Conservation (phyloP, 2,797 vertebrate genomes). For the Hippocampus kuda region DNA sequence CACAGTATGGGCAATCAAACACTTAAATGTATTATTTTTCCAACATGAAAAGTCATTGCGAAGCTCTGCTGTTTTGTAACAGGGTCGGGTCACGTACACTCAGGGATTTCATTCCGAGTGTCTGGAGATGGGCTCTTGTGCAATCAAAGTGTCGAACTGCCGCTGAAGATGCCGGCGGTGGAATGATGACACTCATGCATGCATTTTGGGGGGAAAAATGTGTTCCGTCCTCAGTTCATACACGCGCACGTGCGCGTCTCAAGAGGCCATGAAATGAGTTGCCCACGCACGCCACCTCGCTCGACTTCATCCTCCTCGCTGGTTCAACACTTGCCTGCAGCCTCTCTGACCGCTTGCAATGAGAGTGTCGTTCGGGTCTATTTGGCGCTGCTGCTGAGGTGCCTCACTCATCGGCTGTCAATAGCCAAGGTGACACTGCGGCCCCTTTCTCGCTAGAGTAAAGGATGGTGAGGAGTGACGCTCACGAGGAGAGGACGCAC, state of each 20-base stretch:
- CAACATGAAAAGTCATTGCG: too few species aligned
- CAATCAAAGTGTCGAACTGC: too few species aligned
- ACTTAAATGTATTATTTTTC: too few species aligned
- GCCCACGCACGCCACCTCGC: constrained; percentile 4
- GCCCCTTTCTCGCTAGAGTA: neutral
- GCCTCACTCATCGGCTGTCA: constrained; percentile 29
- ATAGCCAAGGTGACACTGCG: neutral
- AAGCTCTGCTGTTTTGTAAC: too few species aligned
- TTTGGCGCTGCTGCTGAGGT: constrained; percentile 15
- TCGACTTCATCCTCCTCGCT: constrained; percentile 13
- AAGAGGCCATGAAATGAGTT: constrained; percentile 31
- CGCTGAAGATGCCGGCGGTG: constrained; percentile 4
- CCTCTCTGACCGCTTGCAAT: constrained; percentile 29
- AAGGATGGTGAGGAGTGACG: constrained; percentile 18
- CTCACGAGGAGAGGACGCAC: neutral
- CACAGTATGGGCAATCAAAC: too few species aligned
- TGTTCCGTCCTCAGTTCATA: constrained; percentile 4
- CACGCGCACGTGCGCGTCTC: constrained; percentile 5
- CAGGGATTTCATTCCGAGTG: neutral
- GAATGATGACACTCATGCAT: constrained; percentile 20
- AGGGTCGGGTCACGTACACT: neutral
- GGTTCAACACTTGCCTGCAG: constrained; percentile 16
- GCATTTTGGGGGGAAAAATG: constrained; percentile 19
- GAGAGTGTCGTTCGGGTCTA: constrained; percentile 21
- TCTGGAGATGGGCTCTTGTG: neutral